These are phyloP conservation scores for Belonocnema kinseyi DNA, from an alignment of 1,140 invertebrate genomes.

Conservation along the genomic window DNA sequence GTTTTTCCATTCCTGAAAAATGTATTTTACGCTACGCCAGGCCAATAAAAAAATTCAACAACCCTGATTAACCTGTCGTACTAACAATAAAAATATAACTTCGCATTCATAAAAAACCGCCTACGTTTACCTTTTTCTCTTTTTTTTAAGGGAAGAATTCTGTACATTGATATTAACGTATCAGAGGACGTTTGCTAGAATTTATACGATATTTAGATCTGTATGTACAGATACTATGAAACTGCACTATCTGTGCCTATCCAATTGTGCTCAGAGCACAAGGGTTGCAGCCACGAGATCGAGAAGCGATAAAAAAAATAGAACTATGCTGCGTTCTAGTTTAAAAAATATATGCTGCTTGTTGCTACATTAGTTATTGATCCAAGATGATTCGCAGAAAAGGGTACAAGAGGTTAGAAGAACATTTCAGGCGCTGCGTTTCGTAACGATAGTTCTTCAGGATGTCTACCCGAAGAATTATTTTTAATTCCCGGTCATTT, in stretches of 20 bases:
- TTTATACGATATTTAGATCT: conserved; percentile 3
- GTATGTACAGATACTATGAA: conserved; percentile 16
- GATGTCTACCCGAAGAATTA: no score
- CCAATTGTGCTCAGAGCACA: background rate
- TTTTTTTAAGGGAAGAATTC: no score
- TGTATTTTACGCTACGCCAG: no score
- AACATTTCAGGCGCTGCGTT: background rate
- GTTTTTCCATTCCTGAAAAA: no score
- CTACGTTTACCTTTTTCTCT: background rate
- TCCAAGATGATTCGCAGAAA: conserved; percentile 16
- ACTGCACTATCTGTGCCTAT: conserved; percentile 13
- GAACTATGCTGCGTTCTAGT: conserved; percentile 23
- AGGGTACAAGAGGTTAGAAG: background rate
- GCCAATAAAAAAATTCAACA: no score
- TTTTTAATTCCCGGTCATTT: no score
- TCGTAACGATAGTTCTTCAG: background rate
- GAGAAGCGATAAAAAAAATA: conserved; percentile 14
- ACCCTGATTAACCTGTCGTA: no score
- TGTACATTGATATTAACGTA: background rate
- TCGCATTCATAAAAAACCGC: no score
- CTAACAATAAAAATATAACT: no score
- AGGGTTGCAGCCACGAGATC: background rate
- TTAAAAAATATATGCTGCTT: conserved; percentile 22
- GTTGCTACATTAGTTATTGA: conserved; percentile 3
- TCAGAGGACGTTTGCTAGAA: conserved; percentile 9